A percentile compares a stretch with the other conserved stretches of the same genome.
Evolutionary conservation across 2,888 invertebrate genomes (phyloP).

Genomic region (Magallana nippona): DNA sequence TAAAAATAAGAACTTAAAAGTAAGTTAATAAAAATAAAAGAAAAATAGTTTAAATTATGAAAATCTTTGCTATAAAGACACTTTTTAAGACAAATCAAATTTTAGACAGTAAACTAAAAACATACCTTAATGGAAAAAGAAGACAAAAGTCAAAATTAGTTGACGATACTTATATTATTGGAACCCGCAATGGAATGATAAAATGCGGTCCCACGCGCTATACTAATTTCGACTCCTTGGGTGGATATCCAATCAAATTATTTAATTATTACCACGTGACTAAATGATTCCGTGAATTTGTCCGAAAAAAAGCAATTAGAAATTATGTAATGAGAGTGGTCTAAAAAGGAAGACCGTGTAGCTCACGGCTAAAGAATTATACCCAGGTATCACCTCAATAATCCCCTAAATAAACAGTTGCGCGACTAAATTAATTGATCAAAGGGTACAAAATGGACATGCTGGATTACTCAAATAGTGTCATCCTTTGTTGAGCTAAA

Average conservation of each 20-base stretch:
- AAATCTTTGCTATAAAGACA: not conserved
- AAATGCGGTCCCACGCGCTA: not conserved
- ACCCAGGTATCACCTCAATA: too few species aligned
- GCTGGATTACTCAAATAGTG: not conserved
- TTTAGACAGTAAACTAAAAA: too few species aligned
- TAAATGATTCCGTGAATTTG: not conserved
- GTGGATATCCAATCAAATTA: not conserved
- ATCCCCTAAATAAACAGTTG: too few species aligned
- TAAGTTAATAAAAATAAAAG: too few species aligned
- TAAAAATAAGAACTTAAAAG: too few species aligned
- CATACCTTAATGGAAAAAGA: constrained; percentile 1
- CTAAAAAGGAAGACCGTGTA: not conserved
- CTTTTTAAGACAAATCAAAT: too few species aligned
- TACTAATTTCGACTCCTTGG: not conserved
- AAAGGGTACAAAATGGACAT: not conserved
- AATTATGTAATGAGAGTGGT: not conserved
- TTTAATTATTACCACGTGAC: not conserved
- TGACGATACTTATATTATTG: not conserved
- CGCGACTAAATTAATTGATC: too few species aligned
- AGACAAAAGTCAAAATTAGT: not conserved
- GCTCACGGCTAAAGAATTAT: not conserved
- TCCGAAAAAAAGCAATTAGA: not conserved
- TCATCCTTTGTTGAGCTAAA: not conserved
- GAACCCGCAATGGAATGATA: not conserved
- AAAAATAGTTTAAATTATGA: too few species aligned